These are phyloP conservation scores for Tetragnatha versicolor DNA, from an alignment of 1,140 invertebrate species.

Conservation along the genomic window DNA sequence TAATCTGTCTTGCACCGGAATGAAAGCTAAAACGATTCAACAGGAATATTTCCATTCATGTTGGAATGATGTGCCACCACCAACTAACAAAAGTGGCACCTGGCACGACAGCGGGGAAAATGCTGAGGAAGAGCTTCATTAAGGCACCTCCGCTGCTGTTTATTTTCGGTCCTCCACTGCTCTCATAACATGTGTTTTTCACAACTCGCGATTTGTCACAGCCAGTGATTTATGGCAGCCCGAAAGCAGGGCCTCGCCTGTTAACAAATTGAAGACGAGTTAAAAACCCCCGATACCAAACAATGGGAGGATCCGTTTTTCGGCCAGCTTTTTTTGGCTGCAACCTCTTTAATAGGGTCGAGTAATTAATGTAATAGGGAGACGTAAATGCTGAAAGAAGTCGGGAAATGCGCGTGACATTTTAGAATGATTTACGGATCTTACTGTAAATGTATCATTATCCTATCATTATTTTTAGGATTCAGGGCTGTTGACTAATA, in stretches of 20 bases:
- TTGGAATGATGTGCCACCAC: too few species aligned
- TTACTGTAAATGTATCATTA: slow-evolving; percentile 11
- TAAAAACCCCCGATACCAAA: slow-evolving; percentile 42
- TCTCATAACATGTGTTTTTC: slow-evolving; percentile 48
- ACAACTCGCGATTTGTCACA: slow-evolving; percentile 41
- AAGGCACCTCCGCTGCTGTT: not conserved
- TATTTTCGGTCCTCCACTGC: slow-evolving; percentile 29
- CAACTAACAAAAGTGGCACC: too few species aligned
- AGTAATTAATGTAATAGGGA: slow-evolving; percentile 41
- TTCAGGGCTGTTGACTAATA: too few species aligned
- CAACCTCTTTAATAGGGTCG: slow-evolving; percentile 18
- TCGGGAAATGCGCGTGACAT: not conserved
- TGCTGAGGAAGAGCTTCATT: too few species aligned
- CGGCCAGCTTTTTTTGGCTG: not conserved
- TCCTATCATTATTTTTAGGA: slow-evolving; percentile 8
- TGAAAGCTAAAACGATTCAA: too few species aligned
- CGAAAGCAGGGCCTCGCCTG: slow-evolving; percentile 34
- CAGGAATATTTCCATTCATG: too few species aligned
- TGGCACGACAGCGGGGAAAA: too few species aligned
- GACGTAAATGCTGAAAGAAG: slow-evolving; percentile 1
- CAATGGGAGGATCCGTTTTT: slow-evolving; percentile 37
- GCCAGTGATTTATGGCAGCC: slow-evolving; percentile 33
- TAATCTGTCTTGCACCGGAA: too few species aligned
- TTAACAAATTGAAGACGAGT: slow-evolving; percentile 53
- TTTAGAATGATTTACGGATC: slow-evolving; percentile 6